phyloP scores from a whole-genome alignment of 2,797 vertebrate species.

The Tapirus indicus region DNA sequence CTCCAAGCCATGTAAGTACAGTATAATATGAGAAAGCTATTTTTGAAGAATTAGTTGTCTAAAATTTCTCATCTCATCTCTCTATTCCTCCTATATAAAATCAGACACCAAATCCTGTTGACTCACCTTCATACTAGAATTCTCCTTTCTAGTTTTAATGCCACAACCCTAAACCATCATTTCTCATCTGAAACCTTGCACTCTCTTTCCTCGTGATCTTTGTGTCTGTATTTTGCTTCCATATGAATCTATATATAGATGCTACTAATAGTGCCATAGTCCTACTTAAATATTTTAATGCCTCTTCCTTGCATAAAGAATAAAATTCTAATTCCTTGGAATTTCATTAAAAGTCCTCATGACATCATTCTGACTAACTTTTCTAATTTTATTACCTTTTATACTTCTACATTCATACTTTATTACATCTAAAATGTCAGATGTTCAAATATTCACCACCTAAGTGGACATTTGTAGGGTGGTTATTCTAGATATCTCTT shows the following conservation, averaged over 20 bases:
- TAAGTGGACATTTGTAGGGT: neutral
- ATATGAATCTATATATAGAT: neutral
- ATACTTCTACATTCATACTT: neutral
- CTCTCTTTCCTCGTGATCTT: no score
- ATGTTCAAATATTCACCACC: neutral
- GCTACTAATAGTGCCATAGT: neutral
- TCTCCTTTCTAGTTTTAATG: neutral
- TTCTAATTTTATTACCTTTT: neutral
- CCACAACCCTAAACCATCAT: neutral
- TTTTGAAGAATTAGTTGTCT: neutral
- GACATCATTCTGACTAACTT: neutral
- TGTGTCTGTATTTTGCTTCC: neutral
- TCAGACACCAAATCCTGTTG: neutral
- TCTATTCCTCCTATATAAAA: neutral
- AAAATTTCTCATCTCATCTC: neutral
- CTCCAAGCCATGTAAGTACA: neutral
- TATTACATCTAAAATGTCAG: neutral
- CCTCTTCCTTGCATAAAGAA: neutral
- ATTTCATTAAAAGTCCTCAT: neutral
- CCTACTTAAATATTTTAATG: neutral
- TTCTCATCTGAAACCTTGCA: neutral
- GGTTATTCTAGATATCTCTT: neutral
- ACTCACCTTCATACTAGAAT: neutral
- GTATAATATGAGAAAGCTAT: neutral
- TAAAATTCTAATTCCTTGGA: neutral